Evolutionary conservation across 1,140 invertebrate species (phyloP).

Genomic region (Drosophila eugracilis): DNA sequence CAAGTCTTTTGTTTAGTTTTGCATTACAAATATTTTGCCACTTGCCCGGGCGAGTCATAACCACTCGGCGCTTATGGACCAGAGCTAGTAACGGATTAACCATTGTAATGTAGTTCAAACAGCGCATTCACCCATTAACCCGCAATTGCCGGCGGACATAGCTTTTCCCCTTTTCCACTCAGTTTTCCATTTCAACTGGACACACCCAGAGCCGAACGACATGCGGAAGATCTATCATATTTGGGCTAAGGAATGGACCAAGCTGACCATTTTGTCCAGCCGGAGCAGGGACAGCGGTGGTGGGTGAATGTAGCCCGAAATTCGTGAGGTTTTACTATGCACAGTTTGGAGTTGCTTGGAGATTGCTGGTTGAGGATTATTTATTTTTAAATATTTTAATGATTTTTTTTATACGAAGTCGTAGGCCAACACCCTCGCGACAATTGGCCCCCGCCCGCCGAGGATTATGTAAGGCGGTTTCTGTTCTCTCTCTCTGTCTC

Average conservation of each 20-base stretch:
- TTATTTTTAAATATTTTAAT: constrained; percentile 78
- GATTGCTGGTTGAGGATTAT: constrained; percentile 65
- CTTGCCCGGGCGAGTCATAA: constrained; percentile 37
- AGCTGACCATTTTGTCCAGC: constrained; percentile 2
- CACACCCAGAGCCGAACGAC: constrained; percentile 33
- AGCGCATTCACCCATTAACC: constrained; percentile 81
- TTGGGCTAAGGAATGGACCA: constrained; percentile 18
- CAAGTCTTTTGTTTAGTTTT: constrained; percentile 45
- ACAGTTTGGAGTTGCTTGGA: constrained; percentile 1
- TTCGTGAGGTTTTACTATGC: constrained; percentile 58
- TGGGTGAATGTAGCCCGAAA: constrained; percentile 43
- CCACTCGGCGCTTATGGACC: constrained; percentile 3
- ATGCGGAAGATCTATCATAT: constrained; percentile 63
- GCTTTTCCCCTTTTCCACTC: constrained; percentile 31
- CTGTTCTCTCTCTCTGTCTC: constrained; percentile 42
- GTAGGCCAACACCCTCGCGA: constrained; percentile 74
- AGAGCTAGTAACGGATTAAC: constrained; percentile 34
- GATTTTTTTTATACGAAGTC: constrained; percentile 61
- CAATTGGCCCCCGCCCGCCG: too few species aligned
- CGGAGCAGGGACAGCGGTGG: background rate
- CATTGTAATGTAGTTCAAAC: constrained; percentile 73
- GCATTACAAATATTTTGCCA: constrained; percentile 54
- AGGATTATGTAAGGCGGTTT: constrained; percentile 64
- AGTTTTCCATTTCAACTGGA: constrained; percentile 53
- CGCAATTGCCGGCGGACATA: constrained; percentile 64